Base-by-base conservation (phyloP, 2,797 vertebrate species). In the Heterohyrax brucei region DNA sequence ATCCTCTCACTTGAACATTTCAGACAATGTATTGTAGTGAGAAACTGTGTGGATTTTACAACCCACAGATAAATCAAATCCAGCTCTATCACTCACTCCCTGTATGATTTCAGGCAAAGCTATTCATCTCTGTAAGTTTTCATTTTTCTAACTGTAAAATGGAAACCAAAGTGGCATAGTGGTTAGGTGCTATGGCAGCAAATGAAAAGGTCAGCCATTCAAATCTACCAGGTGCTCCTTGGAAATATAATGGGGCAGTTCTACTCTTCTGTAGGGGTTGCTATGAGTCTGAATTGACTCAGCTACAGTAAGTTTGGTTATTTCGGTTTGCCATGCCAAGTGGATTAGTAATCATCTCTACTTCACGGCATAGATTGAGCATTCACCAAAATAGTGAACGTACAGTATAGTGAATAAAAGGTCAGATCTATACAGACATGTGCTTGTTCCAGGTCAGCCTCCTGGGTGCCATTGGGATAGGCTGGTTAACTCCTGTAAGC, bases 41-140 rank as follows among this genome's bases (percentile, higher is more conserved):
- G 91, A 93, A 94, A 96, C 30, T 77, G 76, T 94, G 77, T 80
- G 77, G 66, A 50, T 53, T 81, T 89, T 90, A 73, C 59, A 89
- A 46, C 33, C 9, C 81, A 82, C 13, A 12, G 72, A 84, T 70
- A 78, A 92, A 91, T 79, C 86, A 91, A 91, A 93, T 89, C 21
- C 62, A 76, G 73, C 46, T 91, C 48, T 87, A 66, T 78, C 50
- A 83, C 21, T 97, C 77, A 78, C 48, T 50, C 81, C 77, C 64
- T 50, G 48, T 19, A 88, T 61, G 56, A 46, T 61, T 30, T 91
- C 72, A 91, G 62, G 70, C 18, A 87, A 86, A 33, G 85, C 46
- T 79, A 64, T 96, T 80, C 72, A 81, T 91, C 5, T 84, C 3
- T 33, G 68, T 50, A 78, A 79, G 59, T 33, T 90, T 93, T 72